Conservation (phyloP, 2,113 vertebrate genomes). For the Zeus faber region DNA sequence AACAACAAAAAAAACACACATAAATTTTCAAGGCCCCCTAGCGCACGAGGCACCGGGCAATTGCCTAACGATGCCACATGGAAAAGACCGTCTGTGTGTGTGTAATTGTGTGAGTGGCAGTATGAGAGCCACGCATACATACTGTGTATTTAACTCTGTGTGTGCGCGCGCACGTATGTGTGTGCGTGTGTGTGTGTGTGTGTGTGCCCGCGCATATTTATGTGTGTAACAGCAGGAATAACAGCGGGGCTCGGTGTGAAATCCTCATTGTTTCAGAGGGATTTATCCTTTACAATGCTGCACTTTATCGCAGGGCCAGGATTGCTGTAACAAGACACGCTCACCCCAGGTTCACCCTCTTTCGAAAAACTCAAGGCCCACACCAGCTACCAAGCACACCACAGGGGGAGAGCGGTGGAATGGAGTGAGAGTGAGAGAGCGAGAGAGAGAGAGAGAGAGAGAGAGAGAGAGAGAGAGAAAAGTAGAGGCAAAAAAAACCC, state of each 20-base stretch:
- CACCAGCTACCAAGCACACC: slow-evolving; percentile 20
- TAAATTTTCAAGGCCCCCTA: too few species aligned
- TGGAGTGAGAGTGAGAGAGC: slow-evolving; percentile 22
- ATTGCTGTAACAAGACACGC: slow-evolving; percentile 67
- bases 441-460: slow-evolving; percentile 6
- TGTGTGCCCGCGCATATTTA: background rate
- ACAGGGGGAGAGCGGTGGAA: slow-evolving; percentile 20
- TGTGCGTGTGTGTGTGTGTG: slow-evolving; percentile 2
- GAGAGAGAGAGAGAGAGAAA: slow-evolving; percentile 11
- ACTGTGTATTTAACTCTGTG: background rate
- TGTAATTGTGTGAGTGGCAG: too few species aligned
- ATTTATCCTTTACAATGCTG: slow-evolving; percentile 62
- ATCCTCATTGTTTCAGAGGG: slow-evolving; percentile 62
- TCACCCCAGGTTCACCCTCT: slow-evolving; percentile 45
- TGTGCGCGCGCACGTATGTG: background rate
- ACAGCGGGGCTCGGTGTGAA: slow-evolving; percentile 34
- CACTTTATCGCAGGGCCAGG: slow-evolving; percentile 55
- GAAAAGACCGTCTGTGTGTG: too few species aligned
- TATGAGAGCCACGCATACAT: too few species aligned
- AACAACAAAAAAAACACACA: too few species aligned
- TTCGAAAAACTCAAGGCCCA: slow-evolving; percentile 35
- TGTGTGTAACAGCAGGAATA: too few species aligned
- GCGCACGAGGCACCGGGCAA: too few species aligned
- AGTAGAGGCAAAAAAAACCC: slow-evolving; percentile 2
- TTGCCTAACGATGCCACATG: too few species aligned